Percentiles rank a stretch among this genome's conserved stretches.
Conservation (phyloP, 2,888 invertebrate species). For the Eupeodes luniger region DNA sequence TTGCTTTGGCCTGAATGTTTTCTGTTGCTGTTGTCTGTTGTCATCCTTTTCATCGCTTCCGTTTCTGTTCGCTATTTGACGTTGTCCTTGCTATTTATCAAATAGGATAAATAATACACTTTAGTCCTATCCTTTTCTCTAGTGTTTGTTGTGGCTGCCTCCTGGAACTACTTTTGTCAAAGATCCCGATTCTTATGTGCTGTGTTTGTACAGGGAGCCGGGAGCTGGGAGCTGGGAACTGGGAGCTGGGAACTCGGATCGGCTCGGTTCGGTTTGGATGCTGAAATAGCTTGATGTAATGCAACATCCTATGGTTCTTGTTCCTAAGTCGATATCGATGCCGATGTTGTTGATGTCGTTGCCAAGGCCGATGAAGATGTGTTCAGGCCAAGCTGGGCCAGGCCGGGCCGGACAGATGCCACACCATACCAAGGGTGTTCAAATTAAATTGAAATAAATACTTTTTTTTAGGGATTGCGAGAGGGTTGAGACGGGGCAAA, state of each 20-base stretch:
- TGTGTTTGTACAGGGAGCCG: conserved; percentile 46
- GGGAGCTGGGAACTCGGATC: neutral
- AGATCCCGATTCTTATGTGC: conserved; percentile 44
- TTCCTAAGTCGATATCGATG: neutral
- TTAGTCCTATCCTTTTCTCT: conserved; percentile 33
- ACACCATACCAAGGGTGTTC: conserved; percentile 29
- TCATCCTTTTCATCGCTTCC: conserved; percentile 26
- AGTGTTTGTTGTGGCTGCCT: conserved; percentile 44
- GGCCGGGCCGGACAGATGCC: conserved; percentile 27
- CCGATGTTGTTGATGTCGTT: neutral
- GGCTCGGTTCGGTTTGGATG: conserved; percentile 16
- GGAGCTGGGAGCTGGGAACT: too few species aligned
- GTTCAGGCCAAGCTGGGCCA: neutral
- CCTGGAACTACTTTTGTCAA: conserved; percentile 49
- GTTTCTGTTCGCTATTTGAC: conserved; percentile 27
- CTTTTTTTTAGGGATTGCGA: conserved; percentile 13
- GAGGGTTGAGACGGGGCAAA: neutral
- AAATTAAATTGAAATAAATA: conserved; percentile 72
- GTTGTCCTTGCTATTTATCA: conserved; percentile 57
- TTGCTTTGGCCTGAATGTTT: conserved; percentile 59
- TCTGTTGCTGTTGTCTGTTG: conserved; percentile 30
- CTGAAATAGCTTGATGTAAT: conserved; percentile 35
- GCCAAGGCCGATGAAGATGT: conserved; percentile 10
- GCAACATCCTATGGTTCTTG: conserved; percentile 19
- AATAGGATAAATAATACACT: conserved; percentile 56